Conservation (phyloP, 2,113 vertebrate genomes). For the Sinocyclocheilus anophthalmus region DNA sequence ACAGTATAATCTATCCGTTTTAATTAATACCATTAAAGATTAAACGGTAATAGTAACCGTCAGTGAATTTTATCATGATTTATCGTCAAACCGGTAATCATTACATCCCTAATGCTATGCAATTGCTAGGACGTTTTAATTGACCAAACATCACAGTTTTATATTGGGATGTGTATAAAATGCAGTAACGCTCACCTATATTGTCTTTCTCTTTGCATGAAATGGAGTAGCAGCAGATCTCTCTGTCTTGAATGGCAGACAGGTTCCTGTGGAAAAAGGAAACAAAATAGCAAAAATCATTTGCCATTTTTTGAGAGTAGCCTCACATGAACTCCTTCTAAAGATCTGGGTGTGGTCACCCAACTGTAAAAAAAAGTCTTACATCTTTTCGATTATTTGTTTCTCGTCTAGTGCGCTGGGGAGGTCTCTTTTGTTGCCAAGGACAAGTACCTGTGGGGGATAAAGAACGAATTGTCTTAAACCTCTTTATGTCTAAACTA, state of each 20-base stretch:
- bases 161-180: background rate
- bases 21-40: too few relatives aligned
- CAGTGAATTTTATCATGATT: too few relatives aligned
- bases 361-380: slow-evolving; percentile 60
- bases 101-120: background rate
- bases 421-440: slow-evolving; percentile 90
- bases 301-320: background rate
- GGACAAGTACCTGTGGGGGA: slow-evolving; percentile 79
- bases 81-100: too few relatives aligned
- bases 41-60: too few relatives aligned
- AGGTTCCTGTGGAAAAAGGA: slow-evolving; percentile 74
- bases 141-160: background rate
- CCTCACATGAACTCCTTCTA: background rate
- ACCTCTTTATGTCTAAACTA: background rate
- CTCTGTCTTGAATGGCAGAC: slow-evolving; percentile 83
- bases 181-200: slow-evolving; percentile 71
- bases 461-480: background rate
- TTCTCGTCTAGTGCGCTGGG: slow-evolving; percentile 86
- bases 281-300: background rate
- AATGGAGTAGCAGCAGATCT: slow-evolving; percentile 86
- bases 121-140: too few relatives aligned
- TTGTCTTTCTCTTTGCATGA: slow-evolving; percentile 88
- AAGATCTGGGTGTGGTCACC: background rate
- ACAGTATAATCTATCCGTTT: too few relatives aligned
- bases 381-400: slow-evolving; percentile 91